Base-by-base conservation (phyloP, 2,797 vertebrate species). In the Leucoraja ocellata region DNA sequence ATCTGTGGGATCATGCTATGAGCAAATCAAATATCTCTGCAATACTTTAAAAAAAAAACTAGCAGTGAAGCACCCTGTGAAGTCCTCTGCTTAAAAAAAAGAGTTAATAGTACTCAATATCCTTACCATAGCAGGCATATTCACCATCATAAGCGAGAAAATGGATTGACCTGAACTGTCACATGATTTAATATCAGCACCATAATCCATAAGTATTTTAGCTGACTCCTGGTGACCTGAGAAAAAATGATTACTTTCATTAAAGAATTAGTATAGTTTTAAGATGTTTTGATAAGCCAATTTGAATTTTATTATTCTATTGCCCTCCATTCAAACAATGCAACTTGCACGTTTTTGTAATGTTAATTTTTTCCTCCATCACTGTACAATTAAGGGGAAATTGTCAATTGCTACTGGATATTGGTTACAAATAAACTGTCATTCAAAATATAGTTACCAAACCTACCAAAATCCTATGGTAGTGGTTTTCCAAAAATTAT, bases 121-220 rank as follows among this genome's bases (percentile, higher is more conserved):
- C 25, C 93, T 93, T 54, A 93, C 93, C 93, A 93, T 6, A 18
- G 5, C 14, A 58, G 93, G 93, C 78, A 83, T 93, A 21, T 93
- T 68, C 46, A 93, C 36, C n/a, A 93, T 39, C 61, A 93, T 93
- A 23, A 83, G 93, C 18, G 93, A 93, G 46, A 93, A n/a, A 73
- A 80, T 28, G 5, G 93, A 93, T 83, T 93, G 93, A 78, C 93
- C 93, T 54, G 81, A 68, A 84, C 0, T 21, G 58, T 93, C 93
- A 39, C 25, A 6, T 83, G 77, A 68, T 68, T 21, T 18, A 80
- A 84, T 3, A 18, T 81, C 58, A 71, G 76, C 93, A 25, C 58
- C 76, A 16, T 80, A 73, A 46, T 93, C 11, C 61, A 93, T 16
- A 81, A 93, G 93, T 78, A 93, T 7, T 58, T 14, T 46, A 32